Evolutionary conservation across 2,888 invertebrate species (phyloP), one percentile per base, ranked within the genome.

Genomic region (Philaethria dido): DNA sequence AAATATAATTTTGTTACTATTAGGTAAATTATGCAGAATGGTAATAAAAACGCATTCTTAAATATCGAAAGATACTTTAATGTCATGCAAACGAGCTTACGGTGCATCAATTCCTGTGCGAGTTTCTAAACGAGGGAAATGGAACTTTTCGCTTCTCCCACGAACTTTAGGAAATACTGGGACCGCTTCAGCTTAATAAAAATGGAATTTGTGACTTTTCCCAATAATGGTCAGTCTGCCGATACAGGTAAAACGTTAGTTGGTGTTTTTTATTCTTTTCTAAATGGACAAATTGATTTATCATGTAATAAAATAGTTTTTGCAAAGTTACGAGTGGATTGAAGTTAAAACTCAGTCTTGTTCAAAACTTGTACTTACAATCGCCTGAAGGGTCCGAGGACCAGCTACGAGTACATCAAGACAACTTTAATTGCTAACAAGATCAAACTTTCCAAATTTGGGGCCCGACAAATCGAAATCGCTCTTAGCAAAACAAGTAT

Each of bases 401-500:
- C 69, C 69, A 68, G 65, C 70, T 69, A 67, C 68, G 69, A 72
- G 69, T 72, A 74, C 72, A 74, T 72, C 74, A 74, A 75, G 76
- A 77, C 73, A 77, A 77, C 88, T 89, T 90, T 89, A 89, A 90
- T 89, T 89, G 87, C 81, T 90, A 90, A 89, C 88, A 89, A 89
- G 90, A 89, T 89, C 87, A 84, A 91, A 91, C 90, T 91, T 92
- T 91, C 79, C 81, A 88, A 86, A 91, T 90, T 88, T 83, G 81
- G 82, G 82, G 85, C 84, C 86, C 89, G 86, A 91, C 91, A 91
- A 92, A 92, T 91, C 92, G 91, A 89, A 91, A 90, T 90, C 87
- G 89, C 87, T 91, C 89, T 90, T 89, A 88, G 88, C 87, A 88
- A 91, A 91, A 91, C 89, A 91, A 91, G 92, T 92, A 92, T 92